A percentile compares a stretch with the other conserved stretches of the same genome.
phyloP scores from a whole-genome alignment of 2,888 invertebrate species.

The Meta bourneti region DNA sequence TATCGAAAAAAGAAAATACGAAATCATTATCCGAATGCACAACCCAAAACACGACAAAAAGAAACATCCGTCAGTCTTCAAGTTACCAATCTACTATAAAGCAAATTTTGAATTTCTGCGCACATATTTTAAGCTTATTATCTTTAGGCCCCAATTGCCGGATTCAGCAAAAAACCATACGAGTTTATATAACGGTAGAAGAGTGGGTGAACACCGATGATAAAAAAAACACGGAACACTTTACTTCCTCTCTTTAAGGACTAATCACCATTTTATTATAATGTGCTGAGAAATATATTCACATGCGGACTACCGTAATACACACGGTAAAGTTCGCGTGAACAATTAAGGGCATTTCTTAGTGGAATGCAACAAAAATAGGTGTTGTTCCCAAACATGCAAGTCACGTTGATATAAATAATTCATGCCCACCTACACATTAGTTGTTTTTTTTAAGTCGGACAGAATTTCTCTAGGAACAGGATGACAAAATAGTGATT shows the following conservation, averaged over 20 bases:
- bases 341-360: not conserved
- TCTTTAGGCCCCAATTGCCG: not conserved
- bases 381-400: not conserved
- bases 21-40: not conserved
- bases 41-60: conserved; percentile 1
- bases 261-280: conserved; percentile 51
- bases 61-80: too few species aligned
- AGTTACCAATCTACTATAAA: not conserved
- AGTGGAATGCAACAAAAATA: conserved; percentile 1
- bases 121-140: conserved; percentile 10
- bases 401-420: conserved; percentile 20
- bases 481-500: too few species aligned
- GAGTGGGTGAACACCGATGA: conserved; percentile 5
- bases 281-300: not conserved
- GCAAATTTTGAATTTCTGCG: conserved; percentile 6
- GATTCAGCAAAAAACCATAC: conserved; percentile 5
- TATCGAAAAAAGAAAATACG: not conserved
- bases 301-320: conserved; percentile 23
- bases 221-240: conserved; percentile 5
- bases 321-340: conserved; percentile 25
- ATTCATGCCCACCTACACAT: conserved; percentile 27
- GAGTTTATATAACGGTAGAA: not conserved
- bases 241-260: not conserved
- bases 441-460: not conserved
- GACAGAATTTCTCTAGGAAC: too few species aligned